Percentiles rank a stretch among this genome's conserved stretches.
Evolutionary conservation across 2,113 vertebrate genomes (phyloP).

Genomic region (Labrus mixtus): DNA sequence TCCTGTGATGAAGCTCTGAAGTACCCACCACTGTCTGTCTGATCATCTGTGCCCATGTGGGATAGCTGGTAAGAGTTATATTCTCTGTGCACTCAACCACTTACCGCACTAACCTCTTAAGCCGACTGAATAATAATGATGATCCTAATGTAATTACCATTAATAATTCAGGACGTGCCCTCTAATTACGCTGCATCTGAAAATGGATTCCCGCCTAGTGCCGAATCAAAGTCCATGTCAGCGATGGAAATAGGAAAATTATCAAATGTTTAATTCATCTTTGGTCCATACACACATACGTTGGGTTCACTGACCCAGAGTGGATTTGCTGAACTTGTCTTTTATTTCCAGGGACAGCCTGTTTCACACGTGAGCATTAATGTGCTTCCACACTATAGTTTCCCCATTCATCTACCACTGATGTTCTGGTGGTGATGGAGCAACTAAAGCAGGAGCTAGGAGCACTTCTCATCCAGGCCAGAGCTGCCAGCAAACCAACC

Average conservation of each 20-base stretch:
- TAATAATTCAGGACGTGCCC: constrained; percentile 64
- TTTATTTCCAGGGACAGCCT: constrained; percentile 31
- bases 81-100: constrained; percentile 56
- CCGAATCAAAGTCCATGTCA: constrained; percentile 37
- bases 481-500: constrained; percentile 18
- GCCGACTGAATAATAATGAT: constrained; percentile 67
- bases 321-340: constrained; percentile 27
- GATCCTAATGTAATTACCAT: constrained; percentile 72
- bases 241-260: constrained; percentile 38
- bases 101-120: constrained; percentile 59
- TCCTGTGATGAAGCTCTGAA: constrained; percentile 17
- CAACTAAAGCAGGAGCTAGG: constrained; percentile 35
- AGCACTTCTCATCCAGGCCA: constrained; percentile 26
- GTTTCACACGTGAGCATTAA: constrained; percentile 41
- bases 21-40: constrained; percentile 15
- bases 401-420: constrained; percentile 36
- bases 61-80: constrained; percentile 37
- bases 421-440: constrained; percentile 46
- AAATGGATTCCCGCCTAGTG: constrained; percentile 42
- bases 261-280: constrained; percentile 56
- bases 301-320: constrained; percentile 44
- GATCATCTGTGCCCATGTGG: constrained; percentile 1
- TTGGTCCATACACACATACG: constrained; percentile 38
- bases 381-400: constrained; percentile 44
- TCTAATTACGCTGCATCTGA: constrained; percentile 40